Percentiles rank a stretch among this genome's conserved stretches.
phyloP scores from a whole-genome alignment of 2,888 invertebrate genomes.

The Ophion slaviceki region DNA sequence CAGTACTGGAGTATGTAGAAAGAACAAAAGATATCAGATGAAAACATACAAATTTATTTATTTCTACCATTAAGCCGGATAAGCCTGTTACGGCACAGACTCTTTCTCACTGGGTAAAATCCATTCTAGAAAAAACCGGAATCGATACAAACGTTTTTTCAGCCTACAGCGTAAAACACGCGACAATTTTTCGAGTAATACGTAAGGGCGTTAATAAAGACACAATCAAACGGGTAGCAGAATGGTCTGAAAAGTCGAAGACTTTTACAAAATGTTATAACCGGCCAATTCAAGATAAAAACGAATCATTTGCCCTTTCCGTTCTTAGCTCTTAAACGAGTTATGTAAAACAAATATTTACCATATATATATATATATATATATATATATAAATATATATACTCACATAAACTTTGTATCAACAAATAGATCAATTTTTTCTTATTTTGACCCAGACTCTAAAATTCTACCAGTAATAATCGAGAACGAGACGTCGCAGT shows the following conservation, averaged over 20 bases:
- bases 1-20: constrained; percentile 26
- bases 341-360: constrained; percentile 1
- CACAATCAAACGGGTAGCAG: constrained; percentile 24
- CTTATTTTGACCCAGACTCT: background rate
- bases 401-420: no score
- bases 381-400: no score
- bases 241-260: constrained; percentile 26
- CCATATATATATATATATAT: no score
- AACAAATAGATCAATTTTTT: no score
- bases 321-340: constrained; percentile 19
- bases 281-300: constrained; percentile 21
- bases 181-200: constrained; percentile 17
- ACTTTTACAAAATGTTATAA: constrained; percentile 19
- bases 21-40: constrained; percentile 22
- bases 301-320: constrained; percentile 18
- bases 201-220: constrained; percentile 23
- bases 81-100: constrained; percentile 26
- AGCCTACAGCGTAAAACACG: constrained; percentile 30
- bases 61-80: constrained; percentile 33
- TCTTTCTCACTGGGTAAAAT: constrained; percentile 31
- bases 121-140: constrained; percentile 23
- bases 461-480: background rate
- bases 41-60: constrained; percentile 32
- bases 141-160: constrained; percentile 23
- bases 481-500: constrained; percentile 14